Conservation (phyloP, 2,888 invertebrate species). For the Ellobium chinense region DNA sequence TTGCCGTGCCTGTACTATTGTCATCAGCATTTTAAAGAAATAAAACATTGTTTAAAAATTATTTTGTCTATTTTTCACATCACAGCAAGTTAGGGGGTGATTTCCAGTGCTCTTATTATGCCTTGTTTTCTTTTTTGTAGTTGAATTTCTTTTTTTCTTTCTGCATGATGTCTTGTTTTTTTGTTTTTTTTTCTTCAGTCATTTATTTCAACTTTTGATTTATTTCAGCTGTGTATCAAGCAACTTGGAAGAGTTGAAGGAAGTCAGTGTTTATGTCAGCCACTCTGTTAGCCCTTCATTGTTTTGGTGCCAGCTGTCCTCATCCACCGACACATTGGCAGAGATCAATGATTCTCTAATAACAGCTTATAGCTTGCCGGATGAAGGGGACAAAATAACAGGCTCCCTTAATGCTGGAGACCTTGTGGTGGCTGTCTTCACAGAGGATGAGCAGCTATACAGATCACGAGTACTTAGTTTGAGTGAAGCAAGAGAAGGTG, state of each 20-base stretch:
- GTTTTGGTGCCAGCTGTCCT: constrained; percentile 68
- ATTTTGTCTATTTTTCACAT: too few relatives aligned
- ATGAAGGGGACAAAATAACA: neutral
- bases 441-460: constrained; percentile 23
- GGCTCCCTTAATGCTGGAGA: constrained; percentile 12
- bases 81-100: too few relatives aligned
- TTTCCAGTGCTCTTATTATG: too few relatives aligned
- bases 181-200: too few relatives aligned
- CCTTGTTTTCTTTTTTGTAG: too few relatives aligned
- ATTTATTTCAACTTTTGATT: too few relatives aligned
- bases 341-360: constrained; percentile 55
- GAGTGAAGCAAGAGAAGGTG: neutral
- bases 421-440: constrained; percentile 26
- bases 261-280: constrained; percentile 48
- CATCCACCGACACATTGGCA: constrained; percentile 51
- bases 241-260: constrained; percentile 40
- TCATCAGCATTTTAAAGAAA: too few relatives aligned
- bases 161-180: too few relatives aligned
- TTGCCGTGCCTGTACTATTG: too few relatives aligned
- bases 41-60: too few relatives aligned
- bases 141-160: too few relatives aligned
- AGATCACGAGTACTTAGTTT: constrained; percentile 23
- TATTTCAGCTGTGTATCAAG: constrained; percentile 49
- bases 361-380: constrained; percentile 14
- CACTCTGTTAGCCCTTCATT: constrained; percentile 56